These are phyloP conservation scores for Hypselothyrea guttata DNA, from an alignment of 2,888 invertebrate genomes.

Conservation along the genomic window DNA sequence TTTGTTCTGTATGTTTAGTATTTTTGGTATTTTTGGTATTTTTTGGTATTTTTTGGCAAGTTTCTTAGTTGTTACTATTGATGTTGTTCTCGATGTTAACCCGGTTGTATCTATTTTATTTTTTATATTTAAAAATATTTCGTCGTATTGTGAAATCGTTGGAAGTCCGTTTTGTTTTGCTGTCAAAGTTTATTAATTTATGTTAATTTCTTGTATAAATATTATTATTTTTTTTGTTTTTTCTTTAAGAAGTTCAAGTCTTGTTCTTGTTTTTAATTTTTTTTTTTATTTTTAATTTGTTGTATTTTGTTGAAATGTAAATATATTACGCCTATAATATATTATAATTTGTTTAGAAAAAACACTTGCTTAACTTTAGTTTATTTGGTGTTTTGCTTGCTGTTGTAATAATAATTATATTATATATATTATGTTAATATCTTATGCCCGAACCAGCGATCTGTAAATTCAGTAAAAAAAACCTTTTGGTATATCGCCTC, in stretches of 20 bases:
- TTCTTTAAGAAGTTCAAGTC: conserved; percentile 72
- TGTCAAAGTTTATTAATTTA: conserved; percentile 1
- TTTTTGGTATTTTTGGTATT: background rate
- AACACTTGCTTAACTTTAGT: conserved; percentile 40
- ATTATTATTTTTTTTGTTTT: conserved; percentile 57
- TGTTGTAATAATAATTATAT: conserved; percentile 12
- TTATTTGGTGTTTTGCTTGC: conserved; percentile 20
- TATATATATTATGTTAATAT: conserved; percentile 14
- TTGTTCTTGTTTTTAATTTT: conserved; percentile 29
- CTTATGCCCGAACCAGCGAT: conserved; percentile 22
- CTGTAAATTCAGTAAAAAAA: conserved; percentile 74
- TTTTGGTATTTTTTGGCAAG: conserved; percentile 58
- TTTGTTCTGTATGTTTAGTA: conserved; percentile 1
- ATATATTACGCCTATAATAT: conserved; percentile 42
- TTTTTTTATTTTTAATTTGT: too few species aligned
- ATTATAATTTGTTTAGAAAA: conserved; percentile 43
- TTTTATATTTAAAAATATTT: conserved; percentile 63
- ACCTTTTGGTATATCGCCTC: conserved; percentile 52
- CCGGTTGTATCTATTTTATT: conserved; percentile 30
- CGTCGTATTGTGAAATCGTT: conserved; percentile 81
- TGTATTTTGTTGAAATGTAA: conserved; percentile 41
- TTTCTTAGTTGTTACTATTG: conserved; percentile 34
- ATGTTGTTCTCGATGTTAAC: conserved; percentile 42
- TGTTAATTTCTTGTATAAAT: conserved; percentile 59
- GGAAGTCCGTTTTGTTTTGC: conserved; percentile 74